These are phyloP conservation scores for Pipistrellus pygmaeus DNA, from an alignment of 2,797 vertebrate species.

Conservation along the genomic window DNA sequence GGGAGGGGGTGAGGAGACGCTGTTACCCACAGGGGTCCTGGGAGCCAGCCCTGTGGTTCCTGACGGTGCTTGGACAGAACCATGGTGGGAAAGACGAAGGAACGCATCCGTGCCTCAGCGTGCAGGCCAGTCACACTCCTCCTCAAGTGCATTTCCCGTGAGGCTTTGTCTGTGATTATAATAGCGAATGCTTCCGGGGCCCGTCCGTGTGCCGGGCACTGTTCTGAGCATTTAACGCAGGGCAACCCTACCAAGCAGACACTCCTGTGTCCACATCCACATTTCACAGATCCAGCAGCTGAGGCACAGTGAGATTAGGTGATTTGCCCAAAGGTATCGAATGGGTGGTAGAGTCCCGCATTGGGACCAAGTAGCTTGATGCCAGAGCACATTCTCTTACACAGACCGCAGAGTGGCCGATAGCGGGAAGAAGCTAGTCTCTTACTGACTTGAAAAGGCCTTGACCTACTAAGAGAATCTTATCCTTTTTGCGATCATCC, in stretches of 20 bases:
- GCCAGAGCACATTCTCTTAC: background rate
- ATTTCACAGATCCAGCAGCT: no score
- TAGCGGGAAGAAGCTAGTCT: rapidly evolving
- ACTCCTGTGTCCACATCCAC: rapidly evolving
- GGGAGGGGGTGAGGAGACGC: background rate
- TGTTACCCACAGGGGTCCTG: background rate
- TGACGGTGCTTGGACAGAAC: background rate
- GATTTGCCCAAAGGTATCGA: background rate
- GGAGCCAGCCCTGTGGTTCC: background rate
- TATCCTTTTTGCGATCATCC: background rate
- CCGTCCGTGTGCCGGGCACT: rapidly evolving
- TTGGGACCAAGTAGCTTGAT: background rate
- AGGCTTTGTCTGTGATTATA: background rate
- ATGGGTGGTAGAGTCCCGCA: background rate
- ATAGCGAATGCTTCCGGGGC: background rate
- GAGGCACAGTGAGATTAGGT: background rate
- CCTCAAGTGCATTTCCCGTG: background rate
- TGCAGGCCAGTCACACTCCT: background rate
- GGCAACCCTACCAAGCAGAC: background rate
- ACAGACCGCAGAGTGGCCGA: rapidly evolving
- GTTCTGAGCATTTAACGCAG: background rate
- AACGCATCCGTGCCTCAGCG: background rate
- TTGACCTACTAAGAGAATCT: background rate
- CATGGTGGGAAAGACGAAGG: background rate
- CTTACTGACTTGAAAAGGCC: background rate